A percentile compares a stretch with the other conserved stretches of the same genome.
Evolutionary conservation across 2,797 vertebrate species (phyloP).

Genomic region (Platyrinchus mystaceus): DNA sequence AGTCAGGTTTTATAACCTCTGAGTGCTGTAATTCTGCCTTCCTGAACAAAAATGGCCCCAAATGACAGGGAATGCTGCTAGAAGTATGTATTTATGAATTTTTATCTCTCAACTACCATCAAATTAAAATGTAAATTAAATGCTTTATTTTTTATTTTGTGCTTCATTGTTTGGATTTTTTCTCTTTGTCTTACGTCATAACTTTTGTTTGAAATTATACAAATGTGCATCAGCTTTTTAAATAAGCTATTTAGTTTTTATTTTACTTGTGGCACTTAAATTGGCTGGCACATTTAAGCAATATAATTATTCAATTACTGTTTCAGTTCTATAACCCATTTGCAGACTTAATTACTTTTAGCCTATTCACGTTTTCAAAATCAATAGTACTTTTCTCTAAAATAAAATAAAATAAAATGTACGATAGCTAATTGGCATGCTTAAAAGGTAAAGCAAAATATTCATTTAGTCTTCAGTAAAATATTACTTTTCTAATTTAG

Average conservation of each 20-base stretch:
- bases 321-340: conserved; percentile 41
- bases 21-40: neutral
- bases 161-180: neutral
- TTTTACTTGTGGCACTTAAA: conserved; percentile 22
- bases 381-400: conserved; percentile 45
- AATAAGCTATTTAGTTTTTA: conserved; percentile 27
- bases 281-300: conserved; percentile 32
- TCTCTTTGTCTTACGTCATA: neutral
- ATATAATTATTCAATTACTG: conserved; percentile 61
- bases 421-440: neutral
- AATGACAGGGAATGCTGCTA: neutral
- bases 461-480: neutral
- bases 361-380: conserved; percentile 26
- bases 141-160: neutral
- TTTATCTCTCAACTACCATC: neutral
- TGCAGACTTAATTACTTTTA: conserved; percentile 54
- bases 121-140: conserved; percentile 2
- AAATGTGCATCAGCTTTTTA: neutral
- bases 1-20: neutral
- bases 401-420: conserved; percentile 31
- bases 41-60: neutral
- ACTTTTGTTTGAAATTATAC: neutral
- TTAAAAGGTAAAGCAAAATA: neutral
- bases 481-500: neutral
- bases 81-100: neutral